phyloP scores from a whole-genome alignment of 2,113 vertebrate genomes.

The Hypocryptadius cinnamomeus region DNA sequence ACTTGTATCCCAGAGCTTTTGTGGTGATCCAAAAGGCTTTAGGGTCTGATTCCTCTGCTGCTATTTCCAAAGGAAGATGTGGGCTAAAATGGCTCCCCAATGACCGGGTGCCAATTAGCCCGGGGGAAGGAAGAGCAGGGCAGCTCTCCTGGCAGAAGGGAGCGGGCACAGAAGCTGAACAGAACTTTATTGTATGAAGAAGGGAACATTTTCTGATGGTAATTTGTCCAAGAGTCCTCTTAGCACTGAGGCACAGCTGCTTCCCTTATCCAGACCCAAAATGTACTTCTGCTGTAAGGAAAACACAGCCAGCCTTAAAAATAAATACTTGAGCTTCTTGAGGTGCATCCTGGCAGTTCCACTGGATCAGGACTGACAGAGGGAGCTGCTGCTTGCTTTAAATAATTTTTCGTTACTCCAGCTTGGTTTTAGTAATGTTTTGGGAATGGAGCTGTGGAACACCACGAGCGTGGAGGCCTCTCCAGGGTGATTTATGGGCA shows the following conservation, averaged over 20 bases:
- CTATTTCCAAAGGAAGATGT: background rate
- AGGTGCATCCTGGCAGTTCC: background rate
- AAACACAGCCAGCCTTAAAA: background rate
- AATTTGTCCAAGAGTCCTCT: background rate
- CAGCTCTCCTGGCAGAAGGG: background rate
- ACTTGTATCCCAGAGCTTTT: background rate
- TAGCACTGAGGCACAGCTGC: background rate
- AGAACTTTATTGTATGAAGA: background rate
- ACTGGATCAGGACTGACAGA: rapidly evolving
- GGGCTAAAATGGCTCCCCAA: background rate
- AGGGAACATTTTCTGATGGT: background rate
- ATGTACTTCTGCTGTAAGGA: background rate
- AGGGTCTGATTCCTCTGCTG: background rate
- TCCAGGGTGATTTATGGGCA: conserved; percentile 7
- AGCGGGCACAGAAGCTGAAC: background rate
- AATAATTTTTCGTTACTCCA: background rate
- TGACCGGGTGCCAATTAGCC: background rate
- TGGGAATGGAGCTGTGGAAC: background rate
- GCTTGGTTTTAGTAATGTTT: background rate
- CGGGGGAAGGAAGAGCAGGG: background rate
- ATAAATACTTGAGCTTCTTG: background rate
- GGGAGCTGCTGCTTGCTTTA: background rate
- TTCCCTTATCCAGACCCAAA: background rate
- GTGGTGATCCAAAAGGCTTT: background rate
- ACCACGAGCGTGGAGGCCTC: background rate